These are phyloP conservation scores for Tringa solitaria DNA, from an alignment of 2,113 vertebrate species.

Conservation along the genomic window DNA sequence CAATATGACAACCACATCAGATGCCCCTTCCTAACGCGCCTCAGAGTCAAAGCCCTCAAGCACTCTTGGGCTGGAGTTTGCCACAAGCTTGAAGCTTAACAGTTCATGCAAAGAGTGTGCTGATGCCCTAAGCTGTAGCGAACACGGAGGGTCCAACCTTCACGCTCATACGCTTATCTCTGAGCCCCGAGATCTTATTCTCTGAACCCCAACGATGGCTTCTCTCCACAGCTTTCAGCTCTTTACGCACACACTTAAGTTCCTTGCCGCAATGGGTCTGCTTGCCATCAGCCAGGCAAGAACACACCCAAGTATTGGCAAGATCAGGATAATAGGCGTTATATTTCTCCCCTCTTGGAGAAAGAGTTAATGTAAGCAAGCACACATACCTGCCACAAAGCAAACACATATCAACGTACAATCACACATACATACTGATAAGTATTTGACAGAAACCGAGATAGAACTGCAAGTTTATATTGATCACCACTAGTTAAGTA, in stretches of 20 bases:
- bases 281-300: neutral
- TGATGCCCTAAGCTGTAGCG: fast-evolving
- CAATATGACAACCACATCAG: neutral
- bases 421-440: neutral
- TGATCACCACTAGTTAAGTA: neutral
- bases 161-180: fast-evolving
- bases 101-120: fast-evolving
- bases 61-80: neutral
- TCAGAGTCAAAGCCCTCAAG: neutral
- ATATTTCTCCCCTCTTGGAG: neutral
- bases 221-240: neutral
- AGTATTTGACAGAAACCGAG: neutral
- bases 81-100: neutral
- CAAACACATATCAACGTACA: neutral
- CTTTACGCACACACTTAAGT: fast-evolving
- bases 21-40: neutral
- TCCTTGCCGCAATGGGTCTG: neutral
- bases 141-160: neutral
- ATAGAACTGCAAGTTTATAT: neutral
- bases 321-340: neutral
- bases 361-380: neutral
- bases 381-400: neutral
- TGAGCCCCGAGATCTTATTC: neutral
- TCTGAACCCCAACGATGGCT: neutral
- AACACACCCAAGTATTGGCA: neutral